Conservation (phyloP, 2,797 vertebrate genomes). For the Cynopterus sphinx region DNA sequence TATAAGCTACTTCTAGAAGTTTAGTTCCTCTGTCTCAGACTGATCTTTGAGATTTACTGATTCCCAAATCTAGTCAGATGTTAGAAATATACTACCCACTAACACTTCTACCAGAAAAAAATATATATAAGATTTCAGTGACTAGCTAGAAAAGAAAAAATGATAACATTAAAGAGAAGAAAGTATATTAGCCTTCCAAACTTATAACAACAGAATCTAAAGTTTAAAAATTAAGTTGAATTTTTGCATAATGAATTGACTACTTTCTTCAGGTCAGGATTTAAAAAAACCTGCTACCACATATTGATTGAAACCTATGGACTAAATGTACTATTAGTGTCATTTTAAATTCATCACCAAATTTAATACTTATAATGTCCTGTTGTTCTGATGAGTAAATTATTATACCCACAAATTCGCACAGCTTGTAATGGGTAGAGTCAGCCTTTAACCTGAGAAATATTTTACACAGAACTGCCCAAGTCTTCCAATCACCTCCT, state of each 20-base stretch:
- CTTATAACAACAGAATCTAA: neutral
- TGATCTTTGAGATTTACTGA: neutral
- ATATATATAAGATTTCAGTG: neutral
- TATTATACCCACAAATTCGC: neutral
- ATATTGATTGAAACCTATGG: neutral
- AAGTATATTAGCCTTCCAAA: neutral
- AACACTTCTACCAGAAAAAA: neutral
- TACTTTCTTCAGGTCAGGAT: neutral
- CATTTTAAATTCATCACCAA: neutral
- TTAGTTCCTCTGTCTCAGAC: neutral
- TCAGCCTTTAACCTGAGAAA: neutral
- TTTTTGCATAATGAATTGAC: neutral
- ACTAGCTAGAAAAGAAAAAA: neutral
- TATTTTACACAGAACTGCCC: neutral
- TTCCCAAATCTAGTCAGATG: constrained; percentile 5
- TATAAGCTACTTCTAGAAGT: neutral
- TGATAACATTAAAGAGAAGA: neutral
- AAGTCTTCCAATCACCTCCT: neutral
- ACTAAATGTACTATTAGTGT: neutral
- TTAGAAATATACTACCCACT: neutral
- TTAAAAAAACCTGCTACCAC: neutral
- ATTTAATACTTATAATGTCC: neutral
- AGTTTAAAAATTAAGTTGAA: neutral
- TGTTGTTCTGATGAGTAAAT: neutral
- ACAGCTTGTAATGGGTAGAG: neutral